Percentiles rank a stretch among this genome's conserved stretches.
phyloP scores from a whole-genome alignment of 2,113 vertebrate species.

The Eudyptes chrysolophus region DNA sequence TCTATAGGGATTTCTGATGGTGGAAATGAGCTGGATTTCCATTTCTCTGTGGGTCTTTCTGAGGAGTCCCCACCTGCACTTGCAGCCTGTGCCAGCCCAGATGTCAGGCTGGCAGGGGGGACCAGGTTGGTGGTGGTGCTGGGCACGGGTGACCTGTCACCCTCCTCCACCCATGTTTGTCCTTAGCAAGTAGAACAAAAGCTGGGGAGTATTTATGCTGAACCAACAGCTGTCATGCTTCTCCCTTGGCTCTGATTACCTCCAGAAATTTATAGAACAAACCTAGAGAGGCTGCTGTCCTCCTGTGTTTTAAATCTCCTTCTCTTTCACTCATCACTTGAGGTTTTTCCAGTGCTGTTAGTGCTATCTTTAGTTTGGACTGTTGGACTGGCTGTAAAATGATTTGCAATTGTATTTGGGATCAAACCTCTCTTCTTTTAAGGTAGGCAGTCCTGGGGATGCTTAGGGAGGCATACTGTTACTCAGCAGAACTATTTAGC shows the following conservation, averaged over 20 bases:
- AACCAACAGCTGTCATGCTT: background rate
- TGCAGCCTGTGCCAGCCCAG: background rate
- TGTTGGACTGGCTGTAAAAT: background rate
- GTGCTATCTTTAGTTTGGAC: background rate
- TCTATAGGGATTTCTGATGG: background rate
- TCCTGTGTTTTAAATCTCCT: background rate
- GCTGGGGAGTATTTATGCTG: too few species aligned
- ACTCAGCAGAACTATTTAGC: background rate
- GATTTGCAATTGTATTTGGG: background rate
- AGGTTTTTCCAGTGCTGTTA: background rate
- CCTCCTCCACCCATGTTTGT: background rate
- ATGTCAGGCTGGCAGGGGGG: fast-evolving
- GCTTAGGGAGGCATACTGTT: background rate
- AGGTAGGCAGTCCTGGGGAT: background rate
- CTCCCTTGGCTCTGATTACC: background rate
- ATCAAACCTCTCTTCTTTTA: background rate
- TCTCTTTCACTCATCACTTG: background rate
- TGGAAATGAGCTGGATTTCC: background rate
- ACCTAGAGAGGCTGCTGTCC: background rate
- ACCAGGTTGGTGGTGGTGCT: background rate
- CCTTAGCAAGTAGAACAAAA: background rate
- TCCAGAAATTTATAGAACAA: background rate
- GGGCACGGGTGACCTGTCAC: background rate
- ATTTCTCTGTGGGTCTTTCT: background rate
- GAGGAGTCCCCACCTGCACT: background rate